phyloP scores from a whole-genome alignment of 2,888 invertebrate genomes.

The Limnephilus auricula region DNA sequence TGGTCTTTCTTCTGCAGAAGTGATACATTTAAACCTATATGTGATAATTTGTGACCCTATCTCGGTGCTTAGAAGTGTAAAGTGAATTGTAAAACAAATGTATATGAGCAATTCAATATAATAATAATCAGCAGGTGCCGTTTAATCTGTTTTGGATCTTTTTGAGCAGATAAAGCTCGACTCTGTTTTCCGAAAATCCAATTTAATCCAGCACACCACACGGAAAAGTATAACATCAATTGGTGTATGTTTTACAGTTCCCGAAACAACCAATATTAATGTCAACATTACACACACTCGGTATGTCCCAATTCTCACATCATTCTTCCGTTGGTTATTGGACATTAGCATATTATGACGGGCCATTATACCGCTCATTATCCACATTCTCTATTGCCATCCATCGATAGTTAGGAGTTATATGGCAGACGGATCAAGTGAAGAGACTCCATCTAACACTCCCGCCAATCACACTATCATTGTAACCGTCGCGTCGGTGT shows the following conservation, averaged over 20 bases:
- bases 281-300: background rate
- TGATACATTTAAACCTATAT: too few relatives aligned
- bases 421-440: background rate
- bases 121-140: background rate
- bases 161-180: background rate
- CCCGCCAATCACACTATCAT: background rate
- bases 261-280: background rate
- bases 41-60: background rate
- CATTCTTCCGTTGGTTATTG: background rate
- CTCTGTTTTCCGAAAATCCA: too few relatives aligned
- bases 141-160: background rate
- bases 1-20: background rate
- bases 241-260: background rate
- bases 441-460: background rate
- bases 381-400: conserved; percentile 12
- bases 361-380: conserved; percentile 13
- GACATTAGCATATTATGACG: background rate
- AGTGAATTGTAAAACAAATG: background rate
- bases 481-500: background rate
- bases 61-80: background rate
- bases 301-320: conserved; percentile 15
- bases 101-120: background rate
- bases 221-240: too few relatives aligned
- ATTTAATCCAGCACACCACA: too few relatives aligned
- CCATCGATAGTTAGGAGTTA: background rate